Evolutionary conservation across 2,888 invertebrate species (phyloP).

Genomic region (Mimumesa dahlbomi): DNA sequence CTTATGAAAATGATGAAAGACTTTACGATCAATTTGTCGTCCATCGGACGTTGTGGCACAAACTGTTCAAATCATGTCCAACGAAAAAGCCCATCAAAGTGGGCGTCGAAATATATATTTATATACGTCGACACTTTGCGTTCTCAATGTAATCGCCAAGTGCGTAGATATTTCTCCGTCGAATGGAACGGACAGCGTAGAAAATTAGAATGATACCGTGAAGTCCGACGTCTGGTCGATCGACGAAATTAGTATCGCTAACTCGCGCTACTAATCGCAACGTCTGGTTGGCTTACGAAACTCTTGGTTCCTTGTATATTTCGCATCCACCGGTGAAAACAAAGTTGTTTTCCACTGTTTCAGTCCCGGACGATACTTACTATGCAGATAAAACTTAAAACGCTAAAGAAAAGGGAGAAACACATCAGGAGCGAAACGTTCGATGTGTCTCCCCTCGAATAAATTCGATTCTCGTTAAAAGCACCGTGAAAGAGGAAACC

Average conservation of each 20-base stretch:
- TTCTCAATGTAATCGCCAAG: slow-evolving; percentile 56
- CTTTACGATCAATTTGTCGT: neutral
- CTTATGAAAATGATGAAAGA: no score
- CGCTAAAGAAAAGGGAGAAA: neutral
- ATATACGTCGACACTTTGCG: slow-evolving; percentile 37
- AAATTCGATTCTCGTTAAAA: slow-evolving; percentile 47
- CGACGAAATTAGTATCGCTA: slow-evolving; percentile 53
- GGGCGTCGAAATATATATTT: slow-evolving; percentile 40
- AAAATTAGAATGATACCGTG: slow-evolving; percentile 49
- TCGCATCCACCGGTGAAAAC: neutral
- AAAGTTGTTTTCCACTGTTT: slow-evolving; percentile 4
- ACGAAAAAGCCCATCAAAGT: slow-evolving; percentile 13
- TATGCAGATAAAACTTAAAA: neutral
- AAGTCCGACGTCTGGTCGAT: slow-evolving; percentile 51
- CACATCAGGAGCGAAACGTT: neutral
- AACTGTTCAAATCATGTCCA: neutral
- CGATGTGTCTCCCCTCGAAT: slow-evolving; percentile 25
- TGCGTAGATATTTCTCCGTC: slow-evolving; percentile 49
- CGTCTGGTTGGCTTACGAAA: slow-evolving; percentile 45
- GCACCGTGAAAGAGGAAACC: slow-evolving; percentile 32
- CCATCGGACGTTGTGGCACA: neutral
- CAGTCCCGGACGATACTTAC: neutral
- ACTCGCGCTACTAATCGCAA: slow-evolving; percentile 43
- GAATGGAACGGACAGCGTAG: slow-evolving; percentile 42
- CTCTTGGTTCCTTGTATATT: slow-evolving; percentile 7